Conservation (phyloP, 2,888 invertebrate genomes). For the Steinernema scapterisci region DNA sequence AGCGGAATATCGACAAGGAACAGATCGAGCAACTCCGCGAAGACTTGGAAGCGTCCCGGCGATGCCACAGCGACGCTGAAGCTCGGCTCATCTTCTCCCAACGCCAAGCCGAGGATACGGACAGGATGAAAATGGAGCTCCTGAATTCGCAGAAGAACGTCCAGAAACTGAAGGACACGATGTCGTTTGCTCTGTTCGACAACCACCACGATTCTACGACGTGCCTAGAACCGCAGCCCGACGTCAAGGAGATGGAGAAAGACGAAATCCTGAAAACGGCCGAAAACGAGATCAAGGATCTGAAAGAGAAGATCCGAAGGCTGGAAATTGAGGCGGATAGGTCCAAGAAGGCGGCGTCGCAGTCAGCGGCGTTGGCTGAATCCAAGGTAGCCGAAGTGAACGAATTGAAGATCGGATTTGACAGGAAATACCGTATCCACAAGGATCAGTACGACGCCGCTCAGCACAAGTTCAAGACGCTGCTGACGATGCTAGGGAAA, state of each 20-base stretch:
- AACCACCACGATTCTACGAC: not conserved
- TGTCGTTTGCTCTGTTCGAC: not conserved
- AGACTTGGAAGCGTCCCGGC: conserved; percentile 8
- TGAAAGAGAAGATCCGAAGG: not conserved
- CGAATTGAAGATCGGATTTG: not conserved
- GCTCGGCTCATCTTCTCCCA: conserved; percentile 17
- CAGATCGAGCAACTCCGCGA: conserved; percentile 22
- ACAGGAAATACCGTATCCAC: conserved; percentile 15
- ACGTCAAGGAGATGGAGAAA: not conserved
- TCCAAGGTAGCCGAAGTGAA: conserved; percentile 27
- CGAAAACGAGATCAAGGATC: not conserved
- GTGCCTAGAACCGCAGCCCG: not conserved
- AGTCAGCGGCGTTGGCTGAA: conserved; percentile 14
- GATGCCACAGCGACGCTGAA: conserved; percentile 8
- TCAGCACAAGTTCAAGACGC: conserved; percentile 46
- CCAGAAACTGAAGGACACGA: conserved; percentile 16
- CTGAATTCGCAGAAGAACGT: not conserved
- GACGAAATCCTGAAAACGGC: not conserved
- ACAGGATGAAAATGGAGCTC: conserved; percentile 1
- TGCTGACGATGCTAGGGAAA: conserved; percentile 37
- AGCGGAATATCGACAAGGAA: conserved; percentile 25
- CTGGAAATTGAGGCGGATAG: conserved; percentile 28
- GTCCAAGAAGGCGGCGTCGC: conserved; percentile 34
- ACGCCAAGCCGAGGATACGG: conserved; percentile 26
- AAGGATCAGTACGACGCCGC: conserved; percentile 45